Conservation (phyloP, 2,797 vertebrate genomes). For the Oceanodroma leucorhoa region DNA sequence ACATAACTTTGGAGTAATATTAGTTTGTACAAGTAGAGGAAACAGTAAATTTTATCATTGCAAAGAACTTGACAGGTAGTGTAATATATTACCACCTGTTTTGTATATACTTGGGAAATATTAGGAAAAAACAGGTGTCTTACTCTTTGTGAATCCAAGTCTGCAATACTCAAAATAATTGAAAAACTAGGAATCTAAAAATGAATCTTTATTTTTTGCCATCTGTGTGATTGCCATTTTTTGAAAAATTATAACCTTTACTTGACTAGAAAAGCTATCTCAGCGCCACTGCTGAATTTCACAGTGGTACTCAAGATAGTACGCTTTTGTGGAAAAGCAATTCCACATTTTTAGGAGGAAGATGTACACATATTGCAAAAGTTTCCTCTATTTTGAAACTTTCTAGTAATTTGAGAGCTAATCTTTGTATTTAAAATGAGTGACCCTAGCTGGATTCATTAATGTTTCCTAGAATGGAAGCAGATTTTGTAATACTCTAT, state of each 20-base stretch:
- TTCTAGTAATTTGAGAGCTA: not conserved
- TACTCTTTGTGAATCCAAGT: not conserved
- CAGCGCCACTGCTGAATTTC: not conserved
- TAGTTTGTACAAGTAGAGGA: not conserved
- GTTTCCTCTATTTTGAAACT: not conserved
- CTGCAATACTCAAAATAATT: not conserved
- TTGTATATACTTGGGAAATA: not conserved
- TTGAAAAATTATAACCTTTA: not conserved
- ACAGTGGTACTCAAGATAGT: not conserved
- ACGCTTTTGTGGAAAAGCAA: not conserved
- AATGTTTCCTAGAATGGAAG: not conserved
- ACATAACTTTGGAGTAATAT: not conserved
- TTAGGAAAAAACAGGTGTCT: not conserved
- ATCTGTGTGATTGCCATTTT: not conserved
- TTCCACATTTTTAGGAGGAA: not conserved
- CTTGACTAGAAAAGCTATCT: not conserved
- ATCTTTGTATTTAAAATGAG: not conserved
- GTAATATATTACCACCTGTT: not conserved
- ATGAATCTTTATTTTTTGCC: not conserved
- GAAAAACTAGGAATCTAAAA: not conserved
- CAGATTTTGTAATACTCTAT: not conserved
- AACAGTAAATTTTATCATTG: not conserved
- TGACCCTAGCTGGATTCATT: not conserved
- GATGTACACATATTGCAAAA: not conserved
- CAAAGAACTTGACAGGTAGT: not conserved